Evolutionary conservation across 2,797 vertebrate species (phyloP), one percentile per base, ranked within the genome.

Genomic region (Enteromius anoplus): DNA sequence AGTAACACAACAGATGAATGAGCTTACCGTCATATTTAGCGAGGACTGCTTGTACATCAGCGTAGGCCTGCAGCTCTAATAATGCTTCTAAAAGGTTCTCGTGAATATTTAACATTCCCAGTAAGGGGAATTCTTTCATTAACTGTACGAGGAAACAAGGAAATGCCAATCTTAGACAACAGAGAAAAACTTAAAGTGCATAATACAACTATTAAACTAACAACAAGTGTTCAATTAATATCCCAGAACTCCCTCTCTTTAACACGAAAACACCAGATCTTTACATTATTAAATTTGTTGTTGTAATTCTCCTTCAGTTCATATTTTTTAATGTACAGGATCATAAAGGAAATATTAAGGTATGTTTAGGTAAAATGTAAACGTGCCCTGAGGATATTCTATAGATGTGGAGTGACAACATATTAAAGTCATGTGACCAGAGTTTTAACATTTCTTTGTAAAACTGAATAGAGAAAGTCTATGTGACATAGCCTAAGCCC

Each of bases 91-190:
- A 91, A 75, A 99, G 96, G 92, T 99, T 99, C 94, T 99, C 98
- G 26, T 99, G 98, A 93, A 99, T 99, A 93, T 99, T 99, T 95
- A 99, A 93, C 97, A 99, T 98, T 90, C 97, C 98, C 89, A 98
- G 93, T 89, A 98, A 95, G 75, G 98, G 97, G 92, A 99, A 99
- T 90, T 99, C 98, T 94, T 98, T 99, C 97, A 99, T 99, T 96
- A 99, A 92, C 98, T 99, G 75, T 29, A 91, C 75, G 89, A 80
- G 26, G 14, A 89, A 14, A 78, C 26, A 42, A 4, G 84, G 23
- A 69, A 62, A 82, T 83, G 11, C 55, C 40, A 42, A 76, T 65
- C n/a, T 75, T 9, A 62, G 12, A 12, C 45, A 42, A 72, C 21
- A 58, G 14, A 21, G 5, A 26, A 7, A n/a, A 12, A 34, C 8